Evolutionary conservation across 2,797 vertebrate species (phyloP), one percentile per base, ranked within the genome.

Genomic region (Bovichtus variegatus): DNA sequence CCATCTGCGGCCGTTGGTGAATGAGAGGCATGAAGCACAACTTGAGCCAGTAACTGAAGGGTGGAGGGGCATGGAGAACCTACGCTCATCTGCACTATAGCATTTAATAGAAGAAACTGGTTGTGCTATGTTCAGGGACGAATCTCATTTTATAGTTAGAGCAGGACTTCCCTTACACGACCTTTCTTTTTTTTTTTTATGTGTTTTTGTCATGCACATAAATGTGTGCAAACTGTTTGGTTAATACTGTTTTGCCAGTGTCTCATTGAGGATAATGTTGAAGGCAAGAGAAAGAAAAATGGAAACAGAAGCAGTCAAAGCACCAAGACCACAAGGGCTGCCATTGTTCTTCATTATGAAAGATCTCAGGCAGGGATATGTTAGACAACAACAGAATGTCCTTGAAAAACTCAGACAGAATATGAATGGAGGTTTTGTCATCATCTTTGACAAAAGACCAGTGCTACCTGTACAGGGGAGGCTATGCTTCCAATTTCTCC

Each of bases 331-430:
- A 87, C 80, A 75, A 80, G 76, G 70, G 66, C 91, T 84, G 80
- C 90, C 91, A 92, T 95, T 92, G 94, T 92, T 95, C 80, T 93
- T 94, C 90, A 92, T 94, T 95, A 96, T 96, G 94, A 96, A 95
- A 95, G 91, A 92, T 92, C 94, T 94, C 92, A 93, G 76, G 91
- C 74, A 65, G 74, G 74, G 51, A 83, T 92, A 90, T 94, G 88
- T 90, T 81, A 83, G 81, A 82, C 51, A 46, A 88, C 96, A 96
- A 97, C 95, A 94, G 87, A 86, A 87, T 76, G 95, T 95, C 97
- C 96, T 97, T 97, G 96, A 95, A 95, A 93, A 93, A 94, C 91
- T 94, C 94, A 93, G 91, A 95, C 91, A 88, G 87, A 91, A 90
- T 88, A 72, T 95, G 94, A 95, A 95, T 94, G 88, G 88, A 88